Evolutionary conservation across 1,140 invertebrate genomes (phyloP).

Genomic region (Helicoverpa zea): DNA sequence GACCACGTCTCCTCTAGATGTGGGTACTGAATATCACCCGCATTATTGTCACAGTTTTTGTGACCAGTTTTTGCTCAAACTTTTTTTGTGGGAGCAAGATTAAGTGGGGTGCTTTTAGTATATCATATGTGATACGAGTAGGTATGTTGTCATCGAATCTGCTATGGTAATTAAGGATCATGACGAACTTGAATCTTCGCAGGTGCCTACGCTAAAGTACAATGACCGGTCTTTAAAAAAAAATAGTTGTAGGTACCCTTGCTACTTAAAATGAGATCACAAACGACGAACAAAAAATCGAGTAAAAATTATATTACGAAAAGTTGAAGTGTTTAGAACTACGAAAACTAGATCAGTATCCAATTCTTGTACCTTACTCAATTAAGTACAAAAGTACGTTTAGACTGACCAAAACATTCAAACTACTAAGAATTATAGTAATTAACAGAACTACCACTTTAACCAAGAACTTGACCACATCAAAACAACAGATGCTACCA

Average conservation of each 20-base stretch:
- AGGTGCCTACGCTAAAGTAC: no score
- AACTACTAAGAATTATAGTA: no score
- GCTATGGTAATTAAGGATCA: not conserved
- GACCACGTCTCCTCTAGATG: not conserved
- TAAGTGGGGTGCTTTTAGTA: not conserved
- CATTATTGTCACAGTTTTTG: conserved; percentile 12
- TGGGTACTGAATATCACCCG: conserved; percentile 5
- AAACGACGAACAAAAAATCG: no score
- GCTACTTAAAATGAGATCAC: no score
- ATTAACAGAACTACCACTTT: not conserved
- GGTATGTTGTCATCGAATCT: not conserved
- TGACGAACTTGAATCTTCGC: not conserved
- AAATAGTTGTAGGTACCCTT: no score
- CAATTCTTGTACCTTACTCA: no score
- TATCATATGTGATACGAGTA: not conserved
- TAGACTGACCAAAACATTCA: no score
- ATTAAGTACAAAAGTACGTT: no score
- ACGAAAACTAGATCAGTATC: no score
- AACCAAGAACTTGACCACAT: not conserved
- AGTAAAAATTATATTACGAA: no score
- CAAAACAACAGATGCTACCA: conserved; percentile 12
- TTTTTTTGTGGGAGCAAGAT: conserved; percentile 3
- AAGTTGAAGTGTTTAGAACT: no score
- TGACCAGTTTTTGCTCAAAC: conserved; percentile 3
- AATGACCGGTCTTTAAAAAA: no score